Evolutionary conservation across 2,797 vertebrate species (phyloP).

Genomic region (Pogoniulus pusillus): DNA sequence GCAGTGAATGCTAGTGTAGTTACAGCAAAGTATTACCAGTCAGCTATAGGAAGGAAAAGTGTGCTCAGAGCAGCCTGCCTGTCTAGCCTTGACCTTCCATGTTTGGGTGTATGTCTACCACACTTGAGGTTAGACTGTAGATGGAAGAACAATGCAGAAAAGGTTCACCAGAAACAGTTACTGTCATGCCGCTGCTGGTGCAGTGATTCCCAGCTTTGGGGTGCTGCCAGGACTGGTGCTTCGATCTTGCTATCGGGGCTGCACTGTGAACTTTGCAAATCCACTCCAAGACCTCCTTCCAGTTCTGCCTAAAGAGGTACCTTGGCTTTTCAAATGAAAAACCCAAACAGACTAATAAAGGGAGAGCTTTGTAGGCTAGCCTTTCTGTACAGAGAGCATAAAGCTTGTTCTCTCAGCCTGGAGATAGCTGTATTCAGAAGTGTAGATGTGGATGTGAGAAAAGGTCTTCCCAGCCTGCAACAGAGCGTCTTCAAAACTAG

Average conservation of each 20-base stretch:
- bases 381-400: neutral
- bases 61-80: neutral
- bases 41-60: neutral
- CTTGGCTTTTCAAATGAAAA: neutral
- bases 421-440: no score
- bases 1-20: neutral
- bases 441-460: no score
- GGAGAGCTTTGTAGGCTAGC: neutral
- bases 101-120: neutral
- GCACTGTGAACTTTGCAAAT: neutral
- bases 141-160: neutral
- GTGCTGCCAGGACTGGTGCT: neutral
- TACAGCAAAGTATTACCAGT: neutral
- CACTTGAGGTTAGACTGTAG: neutral
- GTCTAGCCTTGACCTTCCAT: neutral
- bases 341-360: no score
- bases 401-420: no score
- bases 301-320: neutral
- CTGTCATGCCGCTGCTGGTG: neutral
- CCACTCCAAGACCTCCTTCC: neutral
- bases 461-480: neutral
- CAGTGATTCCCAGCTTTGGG: neutral
- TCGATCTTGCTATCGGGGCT: neutral
- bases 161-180: neutral
- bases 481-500: neutral